Base-by-base conservation (phyloP, 2,888 invertebrate species). In the Eudemis profundana region DNA sequence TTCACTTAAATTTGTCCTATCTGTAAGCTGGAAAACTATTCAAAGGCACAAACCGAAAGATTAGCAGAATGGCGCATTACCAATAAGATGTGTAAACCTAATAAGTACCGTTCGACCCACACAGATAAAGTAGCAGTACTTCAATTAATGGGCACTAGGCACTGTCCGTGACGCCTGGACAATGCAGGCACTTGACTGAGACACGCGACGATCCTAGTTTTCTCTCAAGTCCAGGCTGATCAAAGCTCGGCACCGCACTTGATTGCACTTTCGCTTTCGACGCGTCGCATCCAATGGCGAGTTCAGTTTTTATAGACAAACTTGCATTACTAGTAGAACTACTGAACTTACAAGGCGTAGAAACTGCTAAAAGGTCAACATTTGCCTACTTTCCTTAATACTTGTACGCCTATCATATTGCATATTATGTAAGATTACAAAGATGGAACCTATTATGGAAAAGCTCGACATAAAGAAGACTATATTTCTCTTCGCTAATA, bases 191-290 rank as follows among this genome's bases (percentile, higher is more conserved):
- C 36, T 53, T 51, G 27, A 50, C 27, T 19, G 27, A n/a, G 53
- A 64, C 57, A 50, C 57, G 47, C 40, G 40, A 40, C 40, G 40
- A 38, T 67, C 57, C 67, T 59, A 57, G 62, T 67, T 67, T 66
- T 67, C 67, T 63, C 67, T 63, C 49, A 36, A 47, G 15, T 53
- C 67, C 65, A 51, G 46, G 33, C 68, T 60, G 71, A 70, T 68
- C 69, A 68, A 68, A 63, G 69, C 59, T 57, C 42, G 72, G 65
- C 72, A 70, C 67, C 70, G 71, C 74, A 78, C 81, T 84, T 78
- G 82, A 85, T 84, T 78, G 80, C 87, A 86, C 88, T 89, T 88
- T 89, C 89, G 79, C 87, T 89, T 85, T 87, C 83, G 71, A 77
- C 72, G 70, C 74, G 78, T 56, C 29, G 77, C 76, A 75, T 73